phyloP scores from a whole-genome alignment of 2,888 invertebrate genomes.

The Epirrhoe tristata region DNA sequence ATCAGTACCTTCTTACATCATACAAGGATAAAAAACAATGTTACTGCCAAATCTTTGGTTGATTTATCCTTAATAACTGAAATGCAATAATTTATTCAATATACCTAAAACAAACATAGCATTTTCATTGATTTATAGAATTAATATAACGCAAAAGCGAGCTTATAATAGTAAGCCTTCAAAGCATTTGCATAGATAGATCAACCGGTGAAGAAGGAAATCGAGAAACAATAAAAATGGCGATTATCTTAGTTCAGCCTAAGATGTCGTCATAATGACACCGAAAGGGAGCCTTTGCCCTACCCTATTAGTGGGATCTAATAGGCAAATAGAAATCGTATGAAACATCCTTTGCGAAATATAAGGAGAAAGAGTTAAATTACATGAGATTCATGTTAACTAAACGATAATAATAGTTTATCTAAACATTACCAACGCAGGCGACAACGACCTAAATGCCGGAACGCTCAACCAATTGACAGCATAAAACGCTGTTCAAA shows the following conservation, averaged over 20 bases:
- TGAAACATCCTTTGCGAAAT: not conserved
- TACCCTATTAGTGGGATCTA: too few species aligned
- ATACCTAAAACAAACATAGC: not conserved
- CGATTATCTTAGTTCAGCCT: too few species aligned
- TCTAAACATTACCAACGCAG: conserved; percentile 34
- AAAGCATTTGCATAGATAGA: too few species aligned
- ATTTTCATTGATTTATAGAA: too few species aligned
- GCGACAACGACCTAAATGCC: conserved; percentile 56
- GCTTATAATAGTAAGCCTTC: too few species aligned
- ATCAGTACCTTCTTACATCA: not conserved
- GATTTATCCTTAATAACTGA: not conserved
- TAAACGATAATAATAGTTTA: not conserved
- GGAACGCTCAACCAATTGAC: conserved; percentile 7
- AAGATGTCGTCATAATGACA: too few species aligned
- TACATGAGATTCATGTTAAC: not conserved
- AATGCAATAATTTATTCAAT: not conserved
- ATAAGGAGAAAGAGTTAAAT: not conserved
- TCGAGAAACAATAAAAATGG: too few species aligned
- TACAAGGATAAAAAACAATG: not conserved
- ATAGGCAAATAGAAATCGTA: too few species aligned
- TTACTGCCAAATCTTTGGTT: not conserved
- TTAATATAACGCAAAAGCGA: too few species aligned
- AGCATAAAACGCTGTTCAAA: not conserved
- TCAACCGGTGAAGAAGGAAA: too few species aligned
- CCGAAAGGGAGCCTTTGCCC: too few species aligned